Conservation (phyloP, 2,888 invertebrate genomes). For the Pediacus dermestoides region DNA sequence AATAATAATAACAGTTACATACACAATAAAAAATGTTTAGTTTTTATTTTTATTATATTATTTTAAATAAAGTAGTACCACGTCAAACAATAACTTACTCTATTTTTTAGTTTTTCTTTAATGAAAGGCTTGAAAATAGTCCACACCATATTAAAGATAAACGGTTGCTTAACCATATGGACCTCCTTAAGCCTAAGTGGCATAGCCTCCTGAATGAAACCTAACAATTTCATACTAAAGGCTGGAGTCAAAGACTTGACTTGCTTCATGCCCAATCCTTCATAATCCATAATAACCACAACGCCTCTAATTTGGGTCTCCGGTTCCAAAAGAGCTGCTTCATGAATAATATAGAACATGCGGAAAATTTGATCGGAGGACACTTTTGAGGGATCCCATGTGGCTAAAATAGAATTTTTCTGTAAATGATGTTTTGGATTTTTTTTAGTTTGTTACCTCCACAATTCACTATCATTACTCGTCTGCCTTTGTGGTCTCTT, state of each 20-base stretch:
- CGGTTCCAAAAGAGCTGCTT: constrained; percentile 71
- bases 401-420: constrained; percentile 48
- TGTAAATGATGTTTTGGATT: constrained; percentile 8
- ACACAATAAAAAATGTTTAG: not conserved
- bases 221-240: constrained; percentile 72
- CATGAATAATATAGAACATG: constrained; percentile 76
- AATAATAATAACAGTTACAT: constrained; percentile 1
- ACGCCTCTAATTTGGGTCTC: constrained; percentile 78
- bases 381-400: constrained; percentile 74
- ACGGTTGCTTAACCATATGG: constrained; percentile 82
- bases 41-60: no score
- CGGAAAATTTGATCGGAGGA: constrained; percentile 73
- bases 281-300: constrained; percentile 80
- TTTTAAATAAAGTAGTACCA: constrained; percentile 4
- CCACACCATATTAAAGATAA: constrained; percentile 82
- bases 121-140: constrained; percentile 80
- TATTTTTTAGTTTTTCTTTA: constrained; percentile 69
- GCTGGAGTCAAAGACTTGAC: constrained; percentile 60
- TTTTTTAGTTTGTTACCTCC: no score
- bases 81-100: constrained; percentile 59
- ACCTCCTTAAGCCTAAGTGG: constrained; percentile 79
- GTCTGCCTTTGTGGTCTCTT: constrained; percentile 71
- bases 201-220: constrained; percentile 86
- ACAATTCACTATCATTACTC: constrained; percentile 69
- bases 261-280: constrained; percentile 74